Conservation (phyloP, 2,888 invertebrate species). For the Halictus ligatus region DNA sequence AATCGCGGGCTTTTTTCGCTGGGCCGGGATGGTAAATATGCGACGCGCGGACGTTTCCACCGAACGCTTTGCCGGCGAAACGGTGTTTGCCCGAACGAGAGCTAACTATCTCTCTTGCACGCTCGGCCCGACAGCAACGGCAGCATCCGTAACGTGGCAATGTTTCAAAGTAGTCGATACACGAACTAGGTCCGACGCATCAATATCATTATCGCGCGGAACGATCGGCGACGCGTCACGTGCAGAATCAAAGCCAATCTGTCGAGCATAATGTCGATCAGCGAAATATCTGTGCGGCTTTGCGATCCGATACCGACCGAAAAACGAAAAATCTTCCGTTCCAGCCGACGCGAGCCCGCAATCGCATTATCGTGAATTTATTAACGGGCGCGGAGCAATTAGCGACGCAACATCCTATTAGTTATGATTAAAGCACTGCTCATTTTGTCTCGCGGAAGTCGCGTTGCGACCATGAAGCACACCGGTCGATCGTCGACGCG, state of each 20-base stretch:
- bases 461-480: neutral
- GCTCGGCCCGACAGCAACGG: neutral
- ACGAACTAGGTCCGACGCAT: constrained; percentile 24
- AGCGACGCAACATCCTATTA: neutral
- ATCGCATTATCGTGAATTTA: neutral
- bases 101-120: neutral
- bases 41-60: neutral
- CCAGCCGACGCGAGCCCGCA: neutral
- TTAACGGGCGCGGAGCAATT: neutral
- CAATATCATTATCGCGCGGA: constrained; percentile 45
- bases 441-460: neutral
- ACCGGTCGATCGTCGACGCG: neutral
- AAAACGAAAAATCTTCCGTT: neutral
- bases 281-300: constrained; percentile 42
- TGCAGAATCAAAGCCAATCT: constrained; percentile 62
- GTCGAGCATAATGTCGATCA: constrained; percentile 55
- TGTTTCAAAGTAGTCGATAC: constrained; percentile 56
- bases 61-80: neutral
- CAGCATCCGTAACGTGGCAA: neutral
- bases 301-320: neutral
- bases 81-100: constrained; percentile 15
- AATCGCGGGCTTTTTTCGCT: neutral
- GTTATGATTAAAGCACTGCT: neutral
- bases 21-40: constrained; percentile 3
- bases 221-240: constrained; percentile 52